A percentile compares a stretch with the other conserved stretches of the same genome.
These are phyloP conservation scores for Branchinecta lynchi DNA, from an alignment of 1,140 invertebrate species.

Conservation along the genomic window DNA sequence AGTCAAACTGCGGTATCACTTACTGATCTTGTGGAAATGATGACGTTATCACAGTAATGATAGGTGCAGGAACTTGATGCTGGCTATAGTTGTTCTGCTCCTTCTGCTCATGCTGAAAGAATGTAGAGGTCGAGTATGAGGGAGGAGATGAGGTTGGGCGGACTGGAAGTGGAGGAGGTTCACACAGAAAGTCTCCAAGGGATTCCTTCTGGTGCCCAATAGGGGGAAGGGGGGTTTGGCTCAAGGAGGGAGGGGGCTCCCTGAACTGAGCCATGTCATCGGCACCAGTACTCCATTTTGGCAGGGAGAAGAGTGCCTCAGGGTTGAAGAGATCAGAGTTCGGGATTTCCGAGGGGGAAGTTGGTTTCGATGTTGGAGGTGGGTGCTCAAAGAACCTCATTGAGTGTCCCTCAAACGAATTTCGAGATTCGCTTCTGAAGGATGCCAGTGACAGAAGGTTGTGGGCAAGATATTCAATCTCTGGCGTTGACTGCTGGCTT, in stretches of 20 bases:
- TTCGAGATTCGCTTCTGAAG: not conserved
- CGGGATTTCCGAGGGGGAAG: not conserved
- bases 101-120: not conserved
- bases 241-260: not conserved
- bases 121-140: not conserved
- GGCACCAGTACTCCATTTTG: not conserved
- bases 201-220: not conserved
- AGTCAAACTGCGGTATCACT: not conserved
- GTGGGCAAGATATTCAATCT: constrained; percentile 6
- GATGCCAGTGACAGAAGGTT: not conserved
- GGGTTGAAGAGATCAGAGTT: not conserved
- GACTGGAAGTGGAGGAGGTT: not conserved
- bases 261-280: constrained; percentile 2
- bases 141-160: constrained; percentile 2
- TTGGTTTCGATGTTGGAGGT: not conserved
- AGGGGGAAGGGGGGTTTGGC: not conserved
- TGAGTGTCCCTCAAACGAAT: not conserved
- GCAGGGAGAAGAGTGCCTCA: not conserved
- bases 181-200: constrained; percentile 5
- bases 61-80: not conserved
- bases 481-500: not conserved
- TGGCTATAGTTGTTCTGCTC: not conserved
- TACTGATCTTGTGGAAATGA: constrained; percentile 3
- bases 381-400: not conserved
- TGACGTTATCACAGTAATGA: constrained; percentile 7